A percentile compares a stretch with the other conserved stretches of the same genome.
Evolutionary conservation across 2,797 vertebrate genomes (phyloP).

Genomic region (Rhadinocentrus ornatus): DNA sequence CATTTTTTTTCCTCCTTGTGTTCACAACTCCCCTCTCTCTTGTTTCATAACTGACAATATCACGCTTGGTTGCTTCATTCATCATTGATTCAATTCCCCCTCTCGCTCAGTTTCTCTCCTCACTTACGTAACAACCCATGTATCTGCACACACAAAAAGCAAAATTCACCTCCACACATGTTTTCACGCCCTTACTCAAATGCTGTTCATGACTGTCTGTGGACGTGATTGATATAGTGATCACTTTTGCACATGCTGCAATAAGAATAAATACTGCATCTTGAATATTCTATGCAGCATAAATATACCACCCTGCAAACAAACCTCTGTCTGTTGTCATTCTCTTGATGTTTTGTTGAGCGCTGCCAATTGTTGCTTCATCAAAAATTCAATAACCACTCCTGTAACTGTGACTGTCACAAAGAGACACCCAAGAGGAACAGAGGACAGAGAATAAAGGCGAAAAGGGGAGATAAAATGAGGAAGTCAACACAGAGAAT

Average conservation of each 20-base stretch:
- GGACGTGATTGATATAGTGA: constrained; percentile 22
- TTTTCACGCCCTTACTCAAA: constrained; percentile 11
- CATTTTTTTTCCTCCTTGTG: neutral
- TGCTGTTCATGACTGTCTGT: neutral
- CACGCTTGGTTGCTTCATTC: constrained; percentile 46
- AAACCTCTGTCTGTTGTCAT: constrained; percentile 16
- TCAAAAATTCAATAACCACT: constrained; percentile 62
- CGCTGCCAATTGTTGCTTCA: constrained; percentile 54
- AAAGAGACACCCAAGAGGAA: neutral
- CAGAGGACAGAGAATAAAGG: constrained; percentile 12
- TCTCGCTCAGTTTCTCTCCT: constrained; percentile 14
- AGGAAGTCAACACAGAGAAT: neutral
- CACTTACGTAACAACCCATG: constrained; percentile 12
- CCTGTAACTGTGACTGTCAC: constrained; percentile 37
- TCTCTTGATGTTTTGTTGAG: constrained; percentile 21
- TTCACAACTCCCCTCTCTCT: constrained; percentile 1
- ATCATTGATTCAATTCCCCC: constrained; percentile 21
- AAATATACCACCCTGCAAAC: constrained; percentile 57
- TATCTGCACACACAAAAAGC: constrained; percentile 5
- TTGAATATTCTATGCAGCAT: constrained; percentile 64
- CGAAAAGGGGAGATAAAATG: neutral
- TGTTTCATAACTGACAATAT: constrained; percentile 42
- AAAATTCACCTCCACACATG: constrained; percentile 11
- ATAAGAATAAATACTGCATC: constrained; percentile 37
- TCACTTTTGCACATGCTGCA: neutral